phyloP scores from a whole-genome alignment of 2,888 invertebrate species.

The Leptinotarsa rubiginosa region DNA sequence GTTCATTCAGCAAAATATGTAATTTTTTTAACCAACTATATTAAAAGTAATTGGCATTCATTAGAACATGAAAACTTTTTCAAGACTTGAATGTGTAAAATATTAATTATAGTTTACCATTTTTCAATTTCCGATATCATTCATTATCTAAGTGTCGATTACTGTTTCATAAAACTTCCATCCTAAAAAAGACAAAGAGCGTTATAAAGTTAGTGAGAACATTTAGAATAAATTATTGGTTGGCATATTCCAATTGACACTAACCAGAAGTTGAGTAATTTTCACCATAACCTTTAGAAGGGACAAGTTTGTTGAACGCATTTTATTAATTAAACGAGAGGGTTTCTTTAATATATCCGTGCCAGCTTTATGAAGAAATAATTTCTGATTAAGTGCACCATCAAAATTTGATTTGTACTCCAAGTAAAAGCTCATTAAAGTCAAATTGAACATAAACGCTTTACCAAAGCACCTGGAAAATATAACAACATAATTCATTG shows the following conservation, averaged over 20 bases:
- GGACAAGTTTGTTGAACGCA: neutral
- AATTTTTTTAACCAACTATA: too few species aligned
- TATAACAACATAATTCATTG: constrained; percentile 19
- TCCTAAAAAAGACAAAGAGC: constrained; percentile 5
- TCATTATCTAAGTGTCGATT: neutral
- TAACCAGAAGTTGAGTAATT: constrained; percentile 18
- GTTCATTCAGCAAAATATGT: too few species aligned
- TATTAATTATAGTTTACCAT: too few species aligned
- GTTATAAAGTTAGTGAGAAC: constrained; percentile 1
- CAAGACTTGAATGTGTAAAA: too few species aligned
- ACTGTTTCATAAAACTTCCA: neutral
- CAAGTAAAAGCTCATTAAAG: constrained; percentile 29
- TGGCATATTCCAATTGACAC: neutral
- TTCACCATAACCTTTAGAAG: neutral
- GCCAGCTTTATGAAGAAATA: constrained; percentile 18
- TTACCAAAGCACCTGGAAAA: constrained; percentile 25
- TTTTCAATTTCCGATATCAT: neutral
- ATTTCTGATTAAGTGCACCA: constrained; percentile 28
- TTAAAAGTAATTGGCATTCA: too few species aligned
- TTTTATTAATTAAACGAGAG: neutral
- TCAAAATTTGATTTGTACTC: constrained; percentile 26
- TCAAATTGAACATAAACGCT: constrained; percentile 24
- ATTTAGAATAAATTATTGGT: neutral
- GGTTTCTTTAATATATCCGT: constrained; percentile 7
- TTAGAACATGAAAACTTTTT: too few species aligned